phyloP scores from a whole-genome alignment of 1,140 invertebrate genomes.

The Calliphora vicina region DNA sequence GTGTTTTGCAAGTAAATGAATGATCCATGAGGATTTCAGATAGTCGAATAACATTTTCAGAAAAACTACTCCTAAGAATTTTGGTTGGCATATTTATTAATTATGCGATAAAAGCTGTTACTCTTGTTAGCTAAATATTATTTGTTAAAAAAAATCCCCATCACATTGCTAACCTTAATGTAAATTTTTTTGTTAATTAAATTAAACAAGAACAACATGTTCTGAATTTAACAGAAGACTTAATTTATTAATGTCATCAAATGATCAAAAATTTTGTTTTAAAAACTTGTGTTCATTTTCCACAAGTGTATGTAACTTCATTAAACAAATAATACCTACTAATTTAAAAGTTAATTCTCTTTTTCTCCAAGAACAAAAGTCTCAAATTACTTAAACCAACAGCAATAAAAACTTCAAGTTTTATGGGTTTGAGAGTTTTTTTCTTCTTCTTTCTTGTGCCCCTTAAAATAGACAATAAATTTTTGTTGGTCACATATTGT shows the following conservation, averaged over 20 bases:
- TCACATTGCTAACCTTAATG: neutral
- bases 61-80: no score
- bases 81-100: no score
- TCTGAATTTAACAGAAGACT: neutral
- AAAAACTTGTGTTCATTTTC: neutral
- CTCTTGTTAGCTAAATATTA: neutral
- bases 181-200: neutral
- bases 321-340: neutral
- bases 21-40: no score
- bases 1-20: no score
- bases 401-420: constrained; percentile 3
- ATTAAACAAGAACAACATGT: neutral
- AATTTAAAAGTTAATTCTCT: neutral
- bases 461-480: neutral
- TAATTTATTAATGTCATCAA: no score
- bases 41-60: no score
- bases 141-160: neutral
- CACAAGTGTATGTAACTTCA: neutral
- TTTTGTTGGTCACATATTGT: constrained; percentile 26
- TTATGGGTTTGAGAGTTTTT: neutral
- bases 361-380: neutral
- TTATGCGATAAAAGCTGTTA: no score
- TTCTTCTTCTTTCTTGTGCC: neutral
- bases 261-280: no score
- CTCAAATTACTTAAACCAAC: neutral